Percentiles rank a stretch among this genome's conserved stretches.
These are phyloP conservation scores for Sebastes hopkinsi DNA, from an alignment of 2,797 vertebrate genomes.

Conservation along the genomic window DNA sequence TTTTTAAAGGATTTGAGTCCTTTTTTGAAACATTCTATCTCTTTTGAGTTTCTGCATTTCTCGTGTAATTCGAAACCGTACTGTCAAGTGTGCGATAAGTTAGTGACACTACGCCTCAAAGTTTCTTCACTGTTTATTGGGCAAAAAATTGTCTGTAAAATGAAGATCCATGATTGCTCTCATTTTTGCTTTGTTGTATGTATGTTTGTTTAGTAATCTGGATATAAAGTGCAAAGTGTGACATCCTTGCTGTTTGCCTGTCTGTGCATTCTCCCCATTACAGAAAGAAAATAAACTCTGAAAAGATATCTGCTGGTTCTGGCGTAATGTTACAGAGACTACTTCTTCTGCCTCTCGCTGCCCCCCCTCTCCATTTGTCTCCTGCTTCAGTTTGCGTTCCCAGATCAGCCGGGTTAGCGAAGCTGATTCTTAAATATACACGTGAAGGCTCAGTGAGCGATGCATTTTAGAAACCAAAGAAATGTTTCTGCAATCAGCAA, in stretches of 20 bases:
- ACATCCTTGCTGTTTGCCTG: constrained; percentile 74
- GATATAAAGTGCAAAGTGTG: constrained; percentile 69
- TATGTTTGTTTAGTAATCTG: constrained; percentile 62
- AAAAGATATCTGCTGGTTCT: constrained; percentile 31
- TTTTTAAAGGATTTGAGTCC: neutral
- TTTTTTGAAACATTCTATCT: neutral
- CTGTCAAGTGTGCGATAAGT: neutral
- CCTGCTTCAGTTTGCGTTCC: neutral
- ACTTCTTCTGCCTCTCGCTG: neutral
- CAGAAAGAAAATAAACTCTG: constrained; percentile 70
- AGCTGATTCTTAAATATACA: neutral
- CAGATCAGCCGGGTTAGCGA: constrained; percentile 1
- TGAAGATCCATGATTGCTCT: constrained; percentile 42
- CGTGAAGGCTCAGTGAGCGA: neutral
- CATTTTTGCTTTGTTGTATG: constrained; percentile 48
- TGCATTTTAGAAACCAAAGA: neutral
- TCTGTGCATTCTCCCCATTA: constrained; percentile 67
- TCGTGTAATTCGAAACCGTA: neutral
- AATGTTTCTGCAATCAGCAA: neutral
- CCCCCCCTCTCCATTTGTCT: neutral
- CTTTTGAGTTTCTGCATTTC: neutral
- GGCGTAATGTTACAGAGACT: neutral
- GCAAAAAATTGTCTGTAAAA: constrained; percentile 8
- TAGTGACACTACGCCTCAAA: constrained; percentile 18
- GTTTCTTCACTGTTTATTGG: constrained; percentile 20